Base-by-base conservation (phyloP, 2,888 invertebrate genomes). In the Troides aeacus region DNA sequence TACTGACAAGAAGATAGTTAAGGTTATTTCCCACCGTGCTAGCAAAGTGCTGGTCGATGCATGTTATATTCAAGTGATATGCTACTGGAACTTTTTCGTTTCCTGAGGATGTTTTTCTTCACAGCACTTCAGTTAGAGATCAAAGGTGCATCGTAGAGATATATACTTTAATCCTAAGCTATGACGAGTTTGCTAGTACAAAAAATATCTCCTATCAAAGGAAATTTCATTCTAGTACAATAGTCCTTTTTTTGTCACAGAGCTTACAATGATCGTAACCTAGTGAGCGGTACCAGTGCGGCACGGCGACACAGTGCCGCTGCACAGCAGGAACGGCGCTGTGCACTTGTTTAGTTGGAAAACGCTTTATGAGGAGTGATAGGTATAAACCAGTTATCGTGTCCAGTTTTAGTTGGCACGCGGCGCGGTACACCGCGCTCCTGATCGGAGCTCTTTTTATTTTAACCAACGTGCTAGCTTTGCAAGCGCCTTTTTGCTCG, bases 291-390 rank as follows among this genome's bases (percentile, higher is more conserved):
- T 30, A 30, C 30, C 5, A 5, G 30, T 30, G 30, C 30, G 67
- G 71, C 62, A 53, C 66, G 30, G 72, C 36, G 53, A 30, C 74
- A 71, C 73, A n/a, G 74, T 74, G 74, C 67, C 68, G 62, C 58
- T 30, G 58, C 24, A 56, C 24, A 17, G 50, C 58, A 62, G 57
- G 50, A 64, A 64, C 24, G 23, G 65, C 59, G 62, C 36, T 10
- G 61, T 57, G 50, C 60, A 71, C 53, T 63, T 18, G 30, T 66
- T 64, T 71, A 72, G 74, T 70, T 75, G 77, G 74, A 77, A 76
- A 74, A 72, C 76, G 56, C 36, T 61, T 61, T 50, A 64, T 72
- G 70, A 72, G 73, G 67, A 67, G 71, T 67, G 73, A 73, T 73
- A 71, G 72, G 61, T 56, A 60, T 62, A 69, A 30, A 30, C 30